Evolutionary conservation across 1,140 invertebrate species (phyloP), one percentile per base, ranked within the genome.

Genomic region (Lordiphosa clarofinis): DNA sequence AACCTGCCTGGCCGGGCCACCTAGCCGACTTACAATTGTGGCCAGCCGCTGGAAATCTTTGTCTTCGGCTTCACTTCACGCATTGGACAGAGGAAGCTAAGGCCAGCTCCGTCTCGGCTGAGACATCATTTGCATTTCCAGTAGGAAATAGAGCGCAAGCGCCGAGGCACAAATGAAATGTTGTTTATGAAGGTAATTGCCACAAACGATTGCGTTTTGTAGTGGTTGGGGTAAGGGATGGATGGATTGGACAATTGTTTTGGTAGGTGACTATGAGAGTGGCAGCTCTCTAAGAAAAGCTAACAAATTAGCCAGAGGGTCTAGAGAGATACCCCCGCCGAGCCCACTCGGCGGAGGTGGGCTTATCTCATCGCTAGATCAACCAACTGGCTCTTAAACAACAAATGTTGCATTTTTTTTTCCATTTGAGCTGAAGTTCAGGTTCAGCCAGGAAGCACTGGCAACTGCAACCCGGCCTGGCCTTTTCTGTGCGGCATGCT

Each of bases 361-460:
- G 31, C 35, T 58, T 67, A 67, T 67, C 64, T 49, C 9, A n/a
- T 50, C 35, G 46, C 7, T 24, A 11, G 55, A 46, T 46, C 43
- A 46, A 12, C 55, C 49, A 69, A 69, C 66, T 38, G 56, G 13
- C 13, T 36, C 44, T 53, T 63, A 11, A 46, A 35, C 39, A 15
- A 21, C 21, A 3, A 21, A 21, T 21, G 21, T 21, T 21, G 21
- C 43, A 15, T 35, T 7, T 13, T 24, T 33, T 10, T 36, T 33
- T 9, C 6, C 33, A 33, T 42, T 54, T 46, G 71, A 70, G 72
- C 68, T 44, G 56, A 84, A 87, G 84, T 87, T 87, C 82, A 87
- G 82, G 82, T 87, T 87, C 82, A 87, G 84, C 38, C 82, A 86
- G 82, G 82, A 87, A 87, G 61, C 73, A 52, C 46, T 53, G 54